Conservation (phyloP, 2,113 vertebrate genomes). For the Tringa solitaria region DNA sequence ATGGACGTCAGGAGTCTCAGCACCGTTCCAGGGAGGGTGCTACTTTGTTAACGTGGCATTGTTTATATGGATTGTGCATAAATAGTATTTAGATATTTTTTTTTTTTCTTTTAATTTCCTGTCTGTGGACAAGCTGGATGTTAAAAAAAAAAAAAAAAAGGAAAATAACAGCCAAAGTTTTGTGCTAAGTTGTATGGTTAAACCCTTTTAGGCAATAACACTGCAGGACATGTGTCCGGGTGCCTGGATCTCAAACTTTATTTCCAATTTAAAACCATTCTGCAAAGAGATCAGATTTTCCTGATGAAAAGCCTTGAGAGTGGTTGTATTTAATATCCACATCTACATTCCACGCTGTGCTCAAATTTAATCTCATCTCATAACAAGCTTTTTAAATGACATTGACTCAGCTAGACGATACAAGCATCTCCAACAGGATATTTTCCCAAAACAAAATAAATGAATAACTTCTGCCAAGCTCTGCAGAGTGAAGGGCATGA, state of each 20-base stretch:
- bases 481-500: background rate
- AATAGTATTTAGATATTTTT: background rate
- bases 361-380: constrained; percentile 35
- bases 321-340: constrained; percentile 40
- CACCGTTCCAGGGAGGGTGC: background rate
- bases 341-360: background rate
- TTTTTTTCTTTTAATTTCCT: constrained; percentile 60
- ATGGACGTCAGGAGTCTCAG: background rate
- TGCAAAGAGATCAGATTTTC: constrained; percentile 36
- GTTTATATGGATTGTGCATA: constrained; percentile 35
- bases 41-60: background rate
- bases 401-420: background rate
- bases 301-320: constrained; percentile 47
- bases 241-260: background rate
- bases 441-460: background rate
- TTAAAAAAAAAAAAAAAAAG: background rate
- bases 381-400: constrained; percentile 3
- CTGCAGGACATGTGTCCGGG: background rate
- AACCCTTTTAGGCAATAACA: background rate
- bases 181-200: background rate
- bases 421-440: background rate
- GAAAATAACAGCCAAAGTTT: background rate
- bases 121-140: background rate
- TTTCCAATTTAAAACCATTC: constrained; percentile 36
- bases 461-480: background rate